Conservation (phyloP, 2,888 invertebrate genomes). For the Sinhomidia bicolor region DNA sequence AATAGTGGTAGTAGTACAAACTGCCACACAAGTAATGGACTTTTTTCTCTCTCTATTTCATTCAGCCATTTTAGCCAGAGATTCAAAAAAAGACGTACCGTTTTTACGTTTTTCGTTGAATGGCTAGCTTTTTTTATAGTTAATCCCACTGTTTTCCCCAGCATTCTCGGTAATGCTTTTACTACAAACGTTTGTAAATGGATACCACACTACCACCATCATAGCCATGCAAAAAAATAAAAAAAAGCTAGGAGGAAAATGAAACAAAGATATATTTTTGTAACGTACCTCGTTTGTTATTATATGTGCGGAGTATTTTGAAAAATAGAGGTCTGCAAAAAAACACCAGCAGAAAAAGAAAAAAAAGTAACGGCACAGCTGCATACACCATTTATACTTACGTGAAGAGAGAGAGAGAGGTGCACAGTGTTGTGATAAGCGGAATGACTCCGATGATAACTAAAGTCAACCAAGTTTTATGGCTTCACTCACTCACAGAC, state of each 20-base stretch:
- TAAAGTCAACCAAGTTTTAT: constrained; percentile 72
- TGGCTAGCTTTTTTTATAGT: constrained; percentile 34
- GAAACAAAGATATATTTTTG: constrained; percentile 18
- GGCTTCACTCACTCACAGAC: constrained; percentile 64
- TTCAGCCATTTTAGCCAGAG: constrained; percentile 34
- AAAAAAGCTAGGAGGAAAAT: not conserved
- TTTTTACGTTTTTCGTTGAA: constrained; percentile 33
- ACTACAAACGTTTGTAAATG: constrained; percentile 8
- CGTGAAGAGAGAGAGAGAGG: not conserved
- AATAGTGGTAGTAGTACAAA: not conserved
- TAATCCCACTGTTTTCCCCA: constrained; percentile 37
- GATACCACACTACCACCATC: not conserved
- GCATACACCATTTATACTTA: constrained; percentile 39
- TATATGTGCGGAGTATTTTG: constrained; percentile 18
- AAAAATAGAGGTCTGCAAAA: constrained; percentile 30
- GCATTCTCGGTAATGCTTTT: not conserved
- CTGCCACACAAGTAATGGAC: constrained; percentile 31
- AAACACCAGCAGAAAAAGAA: too few relatives aligned
- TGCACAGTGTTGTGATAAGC: constrained; percentile 62
- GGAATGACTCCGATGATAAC: constrained; percentile 68
- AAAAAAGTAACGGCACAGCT: not conserved
- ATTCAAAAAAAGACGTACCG: constrained; percentile 49
- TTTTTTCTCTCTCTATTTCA: constrained; percentile 6
- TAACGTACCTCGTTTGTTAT: not conserved
- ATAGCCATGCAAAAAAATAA: not conserved